A percentile compares a stretch with the other conserved stretches of the same genome.
phyloP scores from a whole-genome alignment of 2,797 vertebrate species.

The Euphonia xanthogaster region DNA sequence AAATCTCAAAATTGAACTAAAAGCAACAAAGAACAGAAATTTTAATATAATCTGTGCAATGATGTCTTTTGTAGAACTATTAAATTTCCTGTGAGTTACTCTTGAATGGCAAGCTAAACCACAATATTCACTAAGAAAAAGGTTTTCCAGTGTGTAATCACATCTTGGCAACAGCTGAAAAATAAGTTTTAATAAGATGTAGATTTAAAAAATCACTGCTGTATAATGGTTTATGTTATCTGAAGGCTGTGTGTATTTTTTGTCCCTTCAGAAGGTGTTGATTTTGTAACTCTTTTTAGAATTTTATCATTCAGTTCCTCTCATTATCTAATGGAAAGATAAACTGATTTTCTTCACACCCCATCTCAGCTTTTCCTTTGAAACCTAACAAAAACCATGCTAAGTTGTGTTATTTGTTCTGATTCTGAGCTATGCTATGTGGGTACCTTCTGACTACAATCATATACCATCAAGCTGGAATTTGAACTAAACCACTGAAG shows the following conservation, averaged over 20 bases:
- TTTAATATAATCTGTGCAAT: neutral
- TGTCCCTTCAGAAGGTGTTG: neutral
- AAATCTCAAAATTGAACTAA: neutral
- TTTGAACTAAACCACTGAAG: neutral
- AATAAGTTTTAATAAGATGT: neutral
- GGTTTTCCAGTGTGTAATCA: neutral
- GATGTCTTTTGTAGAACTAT: neutral
- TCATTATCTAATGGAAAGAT: neutral
- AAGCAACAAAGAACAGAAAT: neutral
- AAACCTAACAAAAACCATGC: neutral
- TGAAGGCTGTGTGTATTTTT: neutral
- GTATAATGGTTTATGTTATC: neutral
- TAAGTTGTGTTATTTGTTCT: neutral
- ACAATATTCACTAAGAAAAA: neutral
- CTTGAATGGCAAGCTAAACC: neutral
- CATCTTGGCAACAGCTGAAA: neutral
- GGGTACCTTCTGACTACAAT: neutral
- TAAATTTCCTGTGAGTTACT: neutral
- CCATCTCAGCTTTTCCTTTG: neutral
- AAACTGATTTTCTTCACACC: neutral
- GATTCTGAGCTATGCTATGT: neutral
- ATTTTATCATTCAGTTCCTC: neutral
- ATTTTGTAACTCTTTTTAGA: neutral
- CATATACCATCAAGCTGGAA: neutral
- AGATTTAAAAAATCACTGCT: neutral